Evolutionary conservation across 2,888 invertebrate species (phyloP).

Genomic region (Sarcophaga rosellei): DNA sequence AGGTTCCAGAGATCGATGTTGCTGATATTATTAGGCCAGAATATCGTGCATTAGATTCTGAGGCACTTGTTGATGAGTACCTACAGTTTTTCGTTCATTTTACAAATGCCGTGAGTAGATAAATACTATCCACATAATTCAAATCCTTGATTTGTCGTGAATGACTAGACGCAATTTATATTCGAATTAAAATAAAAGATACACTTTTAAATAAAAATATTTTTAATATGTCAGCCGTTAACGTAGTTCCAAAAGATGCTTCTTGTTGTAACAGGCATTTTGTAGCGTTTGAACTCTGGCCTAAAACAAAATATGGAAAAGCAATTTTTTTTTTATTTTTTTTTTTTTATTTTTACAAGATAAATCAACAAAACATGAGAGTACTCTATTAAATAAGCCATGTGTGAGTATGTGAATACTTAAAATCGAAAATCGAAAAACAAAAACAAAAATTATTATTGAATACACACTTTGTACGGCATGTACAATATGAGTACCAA

Average conservation of each 20-base stretch:
- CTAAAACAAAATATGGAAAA: constrained; percentile 8
- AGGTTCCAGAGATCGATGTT: too few species aligned
- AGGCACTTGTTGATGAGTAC: too few species aligned
- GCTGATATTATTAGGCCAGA: too few species aligned
- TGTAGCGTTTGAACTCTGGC: constrained; percentile 35
- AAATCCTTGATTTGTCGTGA: too few species aligned
- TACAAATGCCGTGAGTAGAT: too few species aligned
- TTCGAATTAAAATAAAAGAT: background rate
- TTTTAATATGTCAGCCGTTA: constrained; percentile 10
- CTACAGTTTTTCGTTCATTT: too few species aligned
- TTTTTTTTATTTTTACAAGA: constrained; percentile 25
- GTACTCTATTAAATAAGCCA: constrained; percentile 60
- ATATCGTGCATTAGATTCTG: too few species aligned
- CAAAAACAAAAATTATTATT: constrained; percentile 35
- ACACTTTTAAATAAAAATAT: background rate
- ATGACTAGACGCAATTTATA: too few species aligned
- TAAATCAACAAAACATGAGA: constrained; percentile 60
- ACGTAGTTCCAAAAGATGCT: background rate
- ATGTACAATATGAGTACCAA: background rate
- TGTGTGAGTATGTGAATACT: background rate
- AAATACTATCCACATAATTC: too few species aligned
- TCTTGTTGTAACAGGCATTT: constrained; percentile 30
- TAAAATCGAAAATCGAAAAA: background rate
- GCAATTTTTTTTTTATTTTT: too few species aligned
- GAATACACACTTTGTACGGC: constrained; percentile 37